Evolutionary conservation across 2,113 vertebrate genomes (phyloP).

Genomic region (Paratilapia polleni): DNA sequence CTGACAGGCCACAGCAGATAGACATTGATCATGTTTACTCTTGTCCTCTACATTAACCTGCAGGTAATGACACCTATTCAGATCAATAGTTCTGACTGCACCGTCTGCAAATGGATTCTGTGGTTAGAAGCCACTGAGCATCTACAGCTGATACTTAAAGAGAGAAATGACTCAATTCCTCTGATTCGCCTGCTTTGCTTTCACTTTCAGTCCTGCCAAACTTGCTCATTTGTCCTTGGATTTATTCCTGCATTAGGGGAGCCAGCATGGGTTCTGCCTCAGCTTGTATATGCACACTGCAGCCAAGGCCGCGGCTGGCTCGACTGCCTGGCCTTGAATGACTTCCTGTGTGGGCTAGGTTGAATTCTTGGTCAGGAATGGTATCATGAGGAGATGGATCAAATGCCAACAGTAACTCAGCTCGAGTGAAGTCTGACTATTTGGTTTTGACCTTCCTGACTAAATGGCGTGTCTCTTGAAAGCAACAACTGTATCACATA

Average conservation of each 20-base stretch:
- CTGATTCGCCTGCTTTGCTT: constrained; percentile 32
- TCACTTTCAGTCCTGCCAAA: constrained; percentile 51
- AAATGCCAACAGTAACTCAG: constrained; percentile 30
- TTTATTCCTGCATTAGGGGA: constrained; percentile 50
- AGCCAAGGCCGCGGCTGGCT: constrained; percentile 55
- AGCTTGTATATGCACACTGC: constrained; percentile 29
- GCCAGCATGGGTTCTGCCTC: constrained; percentile 56
- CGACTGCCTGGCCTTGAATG: constrained; percentile 51
- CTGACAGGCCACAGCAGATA: constrained; percentile 16
- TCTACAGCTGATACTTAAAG: constrained; percentile 40
- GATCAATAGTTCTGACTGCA: constrained; percentile 44
- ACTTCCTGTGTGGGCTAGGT: constrained; percentile 64
- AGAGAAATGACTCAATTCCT: constrained; percentile 31
- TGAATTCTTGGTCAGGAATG: constrained; percentile 54
- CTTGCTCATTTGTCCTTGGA: constrained; percentile 68
- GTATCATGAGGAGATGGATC: constrained; percentile 36
- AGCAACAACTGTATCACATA: background rate
- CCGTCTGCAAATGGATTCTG: constrained; percentile 28
- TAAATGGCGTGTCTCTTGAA: background rate
- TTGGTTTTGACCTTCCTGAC: constrained; percentile 27
- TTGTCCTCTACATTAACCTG: constrained; percentile 58
- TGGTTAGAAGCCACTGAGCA: constrained; percentile 28
- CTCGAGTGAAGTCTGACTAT: background rate
- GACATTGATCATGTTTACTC: constrained; percentile 57
- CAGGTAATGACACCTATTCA: constrained; percentile 41